Evolutionary conservation across 2,888 invertebrate genomes (phyloP).

Genomic region (Aspidapion aeneum): DNA sequence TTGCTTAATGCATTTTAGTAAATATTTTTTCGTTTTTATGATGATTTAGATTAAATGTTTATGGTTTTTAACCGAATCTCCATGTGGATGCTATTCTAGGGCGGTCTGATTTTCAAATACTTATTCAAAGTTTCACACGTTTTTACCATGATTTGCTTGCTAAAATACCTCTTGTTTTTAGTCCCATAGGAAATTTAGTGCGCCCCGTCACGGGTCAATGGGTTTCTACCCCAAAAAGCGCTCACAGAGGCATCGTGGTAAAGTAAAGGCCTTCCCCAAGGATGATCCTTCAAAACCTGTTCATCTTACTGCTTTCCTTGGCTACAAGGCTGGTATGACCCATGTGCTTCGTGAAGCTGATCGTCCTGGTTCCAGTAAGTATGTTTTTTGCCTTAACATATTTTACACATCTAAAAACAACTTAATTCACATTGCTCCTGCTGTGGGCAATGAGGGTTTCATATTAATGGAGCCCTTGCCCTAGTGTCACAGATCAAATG

Average conservation of each 20-base stretch:
- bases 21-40: conserved; percentile 44
- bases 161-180: conserved; percentile 49
- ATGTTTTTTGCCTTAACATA: neutral
- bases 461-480: conserved; percentile 40
- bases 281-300: conserved; percentile 96
- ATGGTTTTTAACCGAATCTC: conserved; percentile 62
- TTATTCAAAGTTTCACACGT: neutral
- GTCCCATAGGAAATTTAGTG: conserved; percentile 99
- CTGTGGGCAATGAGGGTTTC: conserved; percentile 39
- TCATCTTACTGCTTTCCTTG: conserved; percentile 95
- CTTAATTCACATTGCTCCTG: no score
- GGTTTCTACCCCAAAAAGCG: conserved; percentile 99
- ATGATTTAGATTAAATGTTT: conserved; percentile 62
- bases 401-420: neutral
- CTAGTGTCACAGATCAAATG: conserved; percentile 62
- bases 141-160: neutral
- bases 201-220: conserved; percentile 99
- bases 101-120: conserved; percentile 61
- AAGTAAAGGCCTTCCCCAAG: conserved; percentile 99
- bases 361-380: conserved; percentile 97
- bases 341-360: conserved; percentile 98
- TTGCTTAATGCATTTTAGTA: neutral
- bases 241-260: conserved; percentile 93
- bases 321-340: conserved; percentile 99
- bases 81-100: conserved; percentile 67